Evolutionary conservation across 2,113 vertebrate species (phyloP), one percentile per base, ranked within the genome.

Genomic region (Bucco capensis): DNA sequence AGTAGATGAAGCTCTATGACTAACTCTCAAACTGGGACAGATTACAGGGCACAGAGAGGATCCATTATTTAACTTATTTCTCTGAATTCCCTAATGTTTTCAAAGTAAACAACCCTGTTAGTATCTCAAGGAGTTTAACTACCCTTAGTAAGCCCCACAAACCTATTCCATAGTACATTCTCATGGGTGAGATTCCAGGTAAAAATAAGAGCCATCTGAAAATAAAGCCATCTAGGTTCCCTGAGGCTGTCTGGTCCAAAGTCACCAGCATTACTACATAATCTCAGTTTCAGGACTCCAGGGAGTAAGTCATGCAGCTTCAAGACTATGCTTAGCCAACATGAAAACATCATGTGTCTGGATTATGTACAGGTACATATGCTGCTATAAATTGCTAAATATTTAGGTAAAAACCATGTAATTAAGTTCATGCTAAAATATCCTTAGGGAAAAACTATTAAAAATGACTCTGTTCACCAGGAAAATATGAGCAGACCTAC

Each of bases 391-490:
- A 94, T 25, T 71, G 51, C 47, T 72, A 81, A 89, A 69, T 69
- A 87, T 53, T 75, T 90, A 78, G 44, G 60, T 37, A 89, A 89
- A 87, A 76, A 21, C 22, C 44, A 3, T 42, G 38, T 50, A 85
- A 61, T 54, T 78, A 83, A 73, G 67, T n/a, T 73, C 27, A 70
- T 35, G 33, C 13, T 33, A 86, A 88, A 95, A 78, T 44, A 70
- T 51, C 49, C 51, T n/a, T 19, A 53, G 70, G 87, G 66, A 66
- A 77, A 89, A 81, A n/a, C 37, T 49, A 56, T 58, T 73, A 80
- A 77, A 93, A 86, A 67, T 86, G 3, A 90, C 64, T 86, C 19
- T 67, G 31, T 83, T 93, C 79, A 56, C 31, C 12, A 30, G 61
- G 49, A 91, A 80, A 33, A 78, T 35, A 64, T 27, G 44, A 88